Conservation (phyloP, 2,113 vertebrate species). For the Halcyon senegalensis region DNA sequence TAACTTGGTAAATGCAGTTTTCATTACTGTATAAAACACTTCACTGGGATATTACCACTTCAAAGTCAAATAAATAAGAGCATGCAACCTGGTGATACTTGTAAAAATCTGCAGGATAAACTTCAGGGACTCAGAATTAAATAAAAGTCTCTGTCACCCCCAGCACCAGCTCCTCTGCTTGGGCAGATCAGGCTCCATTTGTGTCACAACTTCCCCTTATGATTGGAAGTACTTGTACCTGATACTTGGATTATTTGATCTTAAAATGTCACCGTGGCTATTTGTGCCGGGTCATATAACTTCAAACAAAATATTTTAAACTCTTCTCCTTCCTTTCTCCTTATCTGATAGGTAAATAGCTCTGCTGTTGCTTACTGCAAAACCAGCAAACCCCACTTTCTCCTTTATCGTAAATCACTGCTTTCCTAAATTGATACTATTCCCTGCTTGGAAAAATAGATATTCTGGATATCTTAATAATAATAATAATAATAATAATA, state of each 20-base stretch:
- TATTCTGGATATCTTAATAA: background rate
- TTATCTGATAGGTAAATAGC: background rate
- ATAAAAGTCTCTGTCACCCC: background rate
- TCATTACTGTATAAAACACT: background rate
- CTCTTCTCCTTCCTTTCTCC: background rate
- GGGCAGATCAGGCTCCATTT: background rate
- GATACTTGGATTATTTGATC: background rate
- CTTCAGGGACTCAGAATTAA: background rate
- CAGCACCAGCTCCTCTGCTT: background rate
- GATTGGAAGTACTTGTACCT: background rate
- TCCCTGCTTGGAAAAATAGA: background rate
- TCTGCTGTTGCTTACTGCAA: background rate
- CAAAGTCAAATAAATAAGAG: background rate
- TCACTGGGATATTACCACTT: background rate
- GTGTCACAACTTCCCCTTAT: background rate
- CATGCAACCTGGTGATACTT: background rate
- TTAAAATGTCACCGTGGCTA: constrained; percentile 6
- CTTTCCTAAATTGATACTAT: background rate
- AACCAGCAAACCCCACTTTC: background rate
- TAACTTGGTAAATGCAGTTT: background rate
- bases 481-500: background rate
- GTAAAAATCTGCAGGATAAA: background rate
- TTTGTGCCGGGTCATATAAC: background rate
- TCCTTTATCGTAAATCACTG: background rate
- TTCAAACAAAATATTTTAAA: background rate